Conservation (phyloP, 2,113 vertebrate genomes). For the Chamaea fasciata region DNA sequence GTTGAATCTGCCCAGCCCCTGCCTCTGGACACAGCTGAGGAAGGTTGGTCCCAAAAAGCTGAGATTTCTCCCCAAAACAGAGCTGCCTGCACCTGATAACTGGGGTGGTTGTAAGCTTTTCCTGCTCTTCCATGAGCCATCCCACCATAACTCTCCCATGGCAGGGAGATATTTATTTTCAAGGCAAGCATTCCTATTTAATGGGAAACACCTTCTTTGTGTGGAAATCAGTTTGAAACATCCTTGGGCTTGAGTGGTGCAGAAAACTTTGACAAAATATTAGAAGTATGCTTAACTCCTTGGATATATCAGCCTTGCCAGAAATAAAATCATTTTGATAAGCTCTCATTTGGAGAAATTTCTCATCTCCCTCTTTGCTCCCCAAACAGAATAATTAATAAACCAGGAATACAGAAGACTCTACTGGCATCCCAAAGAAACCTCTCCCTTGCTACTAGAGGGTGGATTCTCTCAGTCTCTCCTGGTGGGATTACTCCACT, state of each 20-base stretch:
- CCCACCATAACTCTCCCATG: neutral
- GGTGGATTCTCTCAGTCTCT: neutral
- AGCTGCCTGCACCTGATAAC: neutral
- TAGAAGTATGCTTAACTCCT: neutral
- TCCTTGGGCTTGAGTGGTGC: neutral
- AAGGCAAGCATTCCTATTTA: neutral
- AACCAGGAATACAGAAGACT: neutral
- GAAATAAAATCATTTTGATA: neutral
- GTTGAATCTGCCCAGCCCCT: neutral
- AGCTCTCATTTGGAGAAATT: neutral
- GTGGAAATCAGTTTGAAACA: neutral
- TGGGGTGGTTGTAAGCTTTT: neutral
- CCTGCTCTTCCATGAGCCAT: neutral
- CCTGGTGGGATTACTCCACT: neutral
- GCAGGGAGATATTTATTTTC: neutral
- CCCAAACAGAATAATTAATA: neutral
- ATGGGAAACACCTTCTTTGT: neutral
- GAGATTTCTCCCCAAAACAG: neutral
- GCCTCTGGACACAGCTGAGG: neutral
- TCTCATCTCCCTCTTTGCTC: neutral
- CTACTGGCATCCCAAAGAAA: neutral
- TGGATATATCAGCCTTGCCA: neutral
- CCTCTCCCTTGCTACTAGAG: neutral
- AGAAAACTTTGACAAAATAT: neutral
- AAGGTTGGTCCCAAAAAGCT: neutral